phyloP scores from a whole-genome alignment of 1,140 invertebrate species.

The Euschistus heros region DNA sequence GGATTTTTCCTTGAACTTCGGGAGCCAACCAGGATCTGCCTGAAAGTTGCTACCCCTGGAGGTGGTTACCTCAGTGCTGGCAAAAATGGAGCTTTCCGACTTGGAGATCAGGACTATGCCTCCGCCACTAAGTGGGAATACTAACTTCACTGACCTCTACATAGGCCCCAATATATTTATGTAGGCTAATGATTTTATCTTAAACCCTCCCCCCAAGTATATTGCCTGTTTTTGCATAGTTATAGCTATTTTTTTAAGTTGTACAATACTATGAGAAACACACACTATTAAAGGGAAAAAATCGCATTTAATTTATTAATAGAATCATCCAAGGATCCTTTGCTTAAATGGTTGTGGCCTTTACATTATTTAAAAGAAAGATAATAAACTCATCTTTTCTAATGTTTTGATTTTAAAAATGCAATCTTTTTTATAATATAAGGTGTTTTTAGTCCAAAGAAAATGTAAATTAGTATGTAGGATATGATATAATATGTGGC shows the following conservation, averaged over 20 bases:
- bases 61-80: constrained; percentile 80
- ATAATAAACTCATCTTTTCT: constrained; percentile 1
- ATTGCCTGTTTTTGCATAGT: no score
- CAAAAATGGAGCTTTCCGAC: constrained; percentile 86
- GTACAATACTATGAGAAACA: no score
- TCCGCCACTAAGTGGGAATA: constrained; percentile 89
- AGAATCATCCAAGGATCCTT: not conserved
- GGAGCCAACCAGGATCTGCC: constrained; percentile 82
- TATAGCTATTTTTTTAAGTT: no score
- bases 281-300: no score
- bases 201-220: no score
- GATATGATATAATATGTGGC: constrained; percentile 11
- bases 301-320: constrained; percentile 13
- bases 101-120: constrained; percentile 65
- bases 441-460: constrained; percentile 16
- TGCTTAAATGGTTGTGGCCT: constrained; percentile 14
- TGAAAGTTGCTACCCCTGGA: constrained; percentile 58
- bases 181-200: no score
- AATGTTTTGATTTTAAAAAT: not conserved
- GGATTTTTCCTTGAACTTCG: constrained; percentile 86
- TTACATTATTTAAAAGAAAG: not conserved
- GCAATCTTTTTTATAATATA: constrained; percentile 2
- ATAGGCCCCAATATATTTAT: not conserved
- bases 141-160: constrained; percentile 41
- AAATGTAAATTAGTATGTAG: constrained; percentile 8